A percentile compares a stretch with the other conserved stretches of the same genome.
These are phyloP conservation scores for Panurus biarmicus DNA, from an alignment of 2,113 vertebrate species.

Conservation along the genomic window DNA sequence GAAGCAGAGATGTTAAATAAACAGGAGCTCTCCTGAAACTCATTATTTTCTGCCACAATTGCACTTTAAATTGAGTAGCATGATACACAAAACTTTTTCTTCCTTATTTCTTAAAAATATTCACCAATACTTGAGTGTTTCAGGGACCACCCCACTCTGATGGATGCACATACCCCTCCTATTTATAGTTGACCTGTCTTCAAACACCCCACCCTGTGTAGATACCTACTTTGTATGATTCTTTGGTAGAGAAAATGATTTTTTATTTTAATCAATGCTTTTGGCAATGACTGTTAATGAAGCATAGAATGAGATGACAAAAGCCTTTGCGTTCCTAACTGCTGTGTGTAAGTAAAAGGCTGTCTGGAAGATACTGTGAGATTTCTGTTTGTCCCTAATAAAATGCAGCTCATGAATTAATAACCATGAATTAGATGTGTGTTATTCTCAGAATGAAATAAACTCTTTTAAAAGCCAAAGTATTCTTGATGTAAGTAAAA, in stretches of 20 bases:
- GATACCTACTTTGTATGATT: not conserved
- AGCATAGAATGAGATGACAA: not conserved
- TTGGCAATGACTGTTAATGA: not conserved
- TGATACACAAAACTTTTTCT: not conserved
- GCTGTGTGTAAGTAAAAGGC: slow-evolving; percentile 18
- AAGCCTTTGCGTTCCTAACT: slow-evolving; percentile 24
- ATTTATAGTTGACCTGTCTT: slow-evolving; percentile 34
- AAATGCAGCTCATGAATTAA: not conserved
- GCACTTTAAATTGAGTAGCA: slow-evolving; percentile 33
- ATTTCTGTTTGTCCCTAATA: slow-evolving; percentile 33
- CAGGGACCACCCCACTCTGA: not conserved
- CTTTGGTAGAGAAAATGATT: not conserved
- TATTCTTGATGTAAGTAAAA: not conserved
- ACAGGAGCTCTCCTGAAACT: not conserved
- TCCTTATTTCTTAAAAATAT: not conserved
- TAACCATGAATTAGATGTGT: not conserved
- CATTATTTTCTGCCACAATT: not conserved
- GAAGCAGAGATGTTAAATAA: not conserved
- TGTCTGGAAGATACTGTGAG: not conserved
- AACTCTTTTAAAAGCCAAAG: not conserved
- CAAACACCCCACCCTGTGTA: not conserved
- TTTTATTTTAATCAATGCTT: slow-evolving; percentile 4
- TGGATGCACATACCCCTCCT: slow-evolving; percentile 5
- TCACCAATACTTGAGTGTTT: slow-evolving; percentile 9
- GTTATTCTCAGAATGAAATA: not conserved